Conservation (phyloP, 2,113 vertebrate species). For the Panthera leo region DNA sequence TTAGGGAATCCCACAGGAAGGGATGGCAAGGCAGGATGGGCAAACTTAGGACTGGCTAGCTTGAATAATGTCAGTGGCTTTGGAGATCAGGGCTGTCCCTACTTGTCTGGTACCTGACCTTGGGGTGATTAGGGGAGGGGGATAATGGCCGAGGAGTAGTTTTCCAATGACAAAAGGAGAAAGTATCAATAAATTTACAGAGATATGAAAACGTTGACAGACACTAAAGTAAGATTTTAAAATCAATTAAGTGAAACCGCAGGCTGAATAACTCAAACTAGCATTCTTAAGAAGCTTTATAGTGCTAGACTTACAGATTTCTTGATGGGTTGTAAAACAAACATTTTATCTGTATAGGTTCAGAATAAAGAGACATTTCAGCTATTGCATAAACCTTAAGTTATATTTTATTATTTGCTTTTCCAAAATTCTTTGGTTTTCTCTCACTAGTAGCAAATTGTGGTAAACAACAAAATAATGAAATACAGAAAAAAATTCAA, state of each 20-base stretch:
- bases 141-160: neutral
- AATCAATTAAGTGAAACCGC: neutral
- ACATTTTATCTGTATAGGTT: neutral
- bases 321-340: neutral
- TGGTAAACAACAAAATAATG: neutral
- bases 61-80: neutral
- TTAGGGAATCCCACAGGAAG: neutral
- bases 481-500: neutral
- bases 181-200: neutral
- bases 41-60: neutral
- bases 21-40: neutral
- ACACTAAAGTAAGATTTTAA: neutral
- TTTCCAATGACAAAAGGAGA: neutral
- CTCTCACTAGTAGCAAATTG: neutral
- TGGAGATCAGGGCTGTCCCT: neutral
- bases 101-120: neutral
- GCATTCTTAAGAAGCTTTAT: neutral
- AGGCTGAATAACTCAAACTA: neutral
- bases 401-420: conserved; percentile 10
- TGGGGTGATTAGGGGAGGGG: neutral
- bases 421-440: neutral
- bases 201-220: neutral
- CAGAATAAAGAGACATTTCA: conserved; percentile 1
- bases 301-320: neutral
- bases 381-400: neutral